These are phyloP conservation scores for Otolemur crassicaudatus DNA, from an alignment of 2,797 vertebrate species.

Conservation along the genomic window DNA sequence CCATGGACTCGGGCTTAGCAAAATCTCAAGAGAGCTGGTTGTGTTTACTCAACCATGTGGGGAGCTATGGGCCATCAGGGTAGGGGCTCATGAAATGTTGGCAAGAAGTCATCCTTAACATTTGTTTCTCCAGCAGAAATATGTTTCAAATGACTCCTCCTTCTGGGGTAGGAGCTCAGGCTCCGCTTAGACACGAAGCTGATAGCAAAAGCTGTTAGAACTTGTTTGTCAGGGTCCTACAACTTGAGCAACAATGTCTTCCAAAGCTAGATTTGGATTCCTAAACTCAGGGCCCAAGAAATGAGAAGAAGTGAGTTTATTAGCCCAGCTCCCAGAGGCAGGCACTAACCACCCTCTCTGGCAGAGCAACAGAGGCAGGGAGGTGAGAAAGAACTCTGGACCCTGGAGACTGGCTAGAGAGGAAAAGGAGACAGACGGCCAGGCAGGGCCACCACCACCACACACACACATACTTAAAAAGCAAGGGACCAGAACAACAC, in stretches of 20 bases:
- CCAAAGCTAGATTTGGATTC: neutral
- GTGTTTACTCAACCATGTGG: too few species aligned
- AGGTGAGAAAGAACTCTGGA: too few species aligned
- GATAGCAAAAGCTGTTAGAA: neutral
- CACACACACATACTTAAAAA: neutral
- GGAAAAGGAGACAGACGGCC: neutral
- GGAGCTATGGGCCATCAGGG: neutral
- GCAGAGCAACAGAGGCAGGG: neutral
- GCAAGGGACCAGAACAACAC: neutral
- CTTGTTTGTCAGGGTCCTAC: neutral
- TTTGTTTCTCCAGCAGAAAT: neutral
- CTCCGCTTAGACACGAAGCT: neutral
- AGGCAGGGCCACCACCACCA: neutral
- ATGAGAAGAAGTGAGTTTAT: neutral
- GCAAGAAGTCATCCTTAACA: neutral
- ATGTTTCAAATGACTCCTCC: neutral
- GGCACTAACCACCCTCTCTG: neutral
- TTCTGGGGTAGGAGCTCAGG: neutral
- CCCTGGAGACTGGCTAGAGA: neutral
- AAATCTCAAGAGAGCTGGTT: neutral
- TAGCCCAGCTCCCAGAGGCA: neutral
- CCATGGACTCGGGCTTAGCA: neutral
- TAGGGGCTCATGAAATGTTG: neutral
- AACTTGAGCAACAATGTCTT: neutral
- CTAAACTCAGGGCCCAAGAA: neutral